Evolutionary conservation across 2,113 vertebrate genomes (phyloP), one percentile per base, ranked within the genome.

Genomic region (Sclerurus mexicanus): DNA sequence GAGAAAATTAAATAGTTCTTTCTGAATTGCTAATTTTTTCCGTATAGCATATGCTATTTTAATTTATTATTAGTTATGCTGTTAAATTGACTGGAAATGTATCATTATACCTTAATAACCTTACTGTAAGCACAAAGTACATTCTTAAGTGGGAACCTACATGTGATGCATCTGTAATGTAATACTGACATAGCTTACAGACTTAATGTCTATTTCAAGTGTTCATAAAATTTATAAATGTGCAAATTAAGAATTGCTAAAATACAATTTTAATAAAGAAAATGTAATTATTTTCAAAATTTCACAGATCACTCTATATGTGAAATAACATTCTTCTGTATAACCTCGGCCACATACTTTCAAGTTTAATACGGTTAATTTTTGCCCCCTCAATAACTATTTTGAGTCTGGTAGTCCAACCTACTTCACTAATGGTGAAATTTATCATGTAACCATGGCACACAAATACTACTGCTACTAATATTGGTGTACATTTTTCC

Each of bases 41-140:
- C 42, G 35, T 39, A 69, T n/a, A 85, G 10, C 4, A 50, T 73
- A 72, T 39, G 62, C 10, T 69, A 27, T 35, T 79, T 89, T 79
- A 58, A 87, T 89, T 90, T 66, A 62, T 82, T 76, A 55, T 82
- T 83, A 91, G 53, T 73, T 79, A 87, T 20, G 31, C 14, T 76
- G 35, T 69, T 91, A 93, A 95, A 91, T 62, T 82, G 58, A 87
- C 53, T 87, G 66, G 73, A 93, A 89, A 87, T 66, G 30, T 39
- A 87, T 49, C 42, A 91, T 79, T 87, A 64, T 58, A 82, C 62
- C 25, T 91, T 87, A 91, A 91, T 33, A 91, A 82, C 2, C 2
- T 20, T 69, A n/a, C 21, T 75, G 39, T 78, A 94, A 90, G 22
- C 71, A 28, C 53, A 87, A 87, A 95, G 25, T 49, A 86, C n/a